Base-by-base conservation (phyloP, 2,888 invertebrate genomes). In the Brenthis hecate region DNA sequence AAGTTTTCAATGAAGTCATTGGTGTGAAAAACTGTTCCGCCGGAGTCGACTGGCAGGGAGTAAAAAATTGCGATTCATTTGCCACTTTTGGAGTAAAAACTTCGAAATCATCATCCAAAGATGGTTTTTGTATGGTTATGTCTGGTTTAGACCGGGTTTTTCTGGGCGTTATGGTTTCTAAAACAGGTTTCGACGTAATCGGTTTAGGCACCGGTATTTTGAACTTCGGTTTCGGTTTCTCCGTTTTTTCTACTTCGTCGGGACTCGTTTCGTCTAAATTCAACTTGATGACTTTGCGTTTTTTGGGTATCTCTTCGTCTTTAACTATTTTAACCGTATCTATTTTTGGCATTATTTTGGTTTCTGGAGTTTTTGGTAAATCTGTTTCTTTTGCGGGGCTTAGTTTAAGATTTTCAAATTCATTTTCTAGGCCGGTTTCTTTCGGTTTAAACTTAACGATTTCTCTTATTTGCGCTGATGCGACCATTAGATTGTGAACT, bases 1-100 rank as follows among this genome's bases (percentile, higher is more conserved):
- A 90, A 0, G 89, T 90, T 69, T 85, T 90, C 0, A 88, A 57
- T 0, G 84, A 81, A 0, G 87, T 82, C 75, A 86, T 73, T 0
- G 91, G 91, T 0, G 91, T 91, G 73, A 89, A 91, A 61, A 89
- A 91, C 8, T 82, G 77, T 14, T 91, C 88, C 0, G 80, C 80
- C 0, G 86, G 85, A 0, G 81, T 79, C 0, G 78, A 77, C 16
- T 73, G 71, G 0, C 54, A 66, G 0, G 87, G 91, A 0, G 91
- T 91, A 64, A 81, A 85, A 50, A 87, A 89, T 6, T 83, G 80
- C 0, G 28, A 64, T 5, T n/a, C 56, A 0, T 58, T 56, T 4
- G 68, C 72, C 0, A 73, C 69, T 16, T 76, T 80, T 3, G 80
- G 80, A 0, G 81, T 80, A 0, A 78, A 76, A 6, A 57, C 14